Base-by-base conservation (phyloP, 2,888 invertebrate genomes). In the Aricia artaxerxes region DNA sequence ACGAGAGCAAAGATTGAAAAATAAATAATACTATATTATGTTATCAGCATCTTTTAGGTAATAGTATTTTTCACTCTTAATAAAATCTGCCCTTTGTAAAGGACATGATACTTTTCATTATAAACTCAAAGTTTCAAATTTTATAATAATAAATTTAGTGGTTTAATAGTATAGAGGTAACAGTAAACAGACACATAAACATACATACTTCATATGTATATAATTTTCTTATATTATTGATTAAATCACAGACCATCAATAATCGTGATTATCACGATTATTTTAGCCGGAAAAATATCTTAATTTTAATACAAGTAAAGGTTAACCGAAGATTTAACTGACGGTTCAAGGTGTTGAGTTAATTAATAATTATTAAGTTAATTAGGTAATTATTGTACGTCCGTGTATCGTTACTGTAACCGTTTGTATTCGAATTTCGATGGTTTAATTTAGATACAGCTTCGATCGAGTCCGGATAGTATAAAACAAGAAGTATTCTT, bases 391-490 rank as follows among this genome's bases (percentile, higher is more conserved):
- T 53, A 75, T 31, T 76, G 75, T 53, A 76, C 76, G 11, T 76
- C 76, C 76, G 53, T 53, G 53, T 76, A 76, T 76, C 76, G 76
- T 76, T 76, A 76, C 57, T 16, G 53, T 76, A 57, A 57, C 76
- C 76, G 76, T 13, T 35, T 69, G 31, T 16, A 44, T 44, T 44
- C 44, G n/a, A n/a, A n/a, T n/a, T n/a, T n/a, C n/a, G 40, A 7
- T 13, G 6, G 40, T 35, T 69, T 35, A 35, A 38, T 35, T 35
- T 69, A 11, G 31, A 64, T 61, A 24, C n/a, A 61, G 7, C 61
- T 24, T 57, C 3, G 1, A 57, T 53, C 53, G 13, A 16, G 11
- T 16, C 57, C 57, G 4, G 13, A 57, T 16, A 57, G 0, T 57
- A 57, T 57, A 49, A 49, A 49, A 9, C 49, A 49, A 49, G 9